phyloP scores from a whole-genome alignment of 2,797 vertebrate species.

The Aselliscus stoliczkanus region DNA sequence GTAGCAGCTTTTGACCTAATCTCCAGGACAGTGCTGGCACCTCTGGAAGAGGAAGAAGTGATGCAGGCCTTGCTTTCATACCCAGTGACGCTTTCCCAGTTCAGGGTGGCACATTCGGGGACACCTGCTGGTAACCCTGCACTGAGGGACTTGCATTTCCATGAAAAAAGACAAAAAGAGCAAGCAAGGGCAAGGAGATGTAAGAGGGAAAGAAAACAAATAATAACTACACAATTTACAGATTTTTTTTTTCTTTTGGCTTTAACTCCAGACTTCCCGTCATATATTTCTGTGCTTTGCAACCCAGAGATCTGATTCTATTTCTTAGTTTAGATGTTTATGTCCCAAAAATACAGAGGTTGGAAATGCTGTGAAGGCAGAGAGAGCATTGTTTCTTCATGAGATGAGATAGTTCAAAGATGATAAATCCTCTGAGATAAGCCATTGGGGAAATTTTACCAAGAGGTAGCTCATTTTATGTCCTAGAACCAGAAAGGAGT shows the following conservation, averaged over 20 bases:
- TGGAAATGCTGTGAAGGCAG: constrained; percentile 25
- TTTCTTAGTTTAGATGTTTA: constrained; percentile 15
- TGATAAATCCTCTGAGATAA: neutral
- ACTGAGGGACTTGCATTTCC: constrained; percentile 20
- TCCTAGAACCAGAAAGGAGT: neutral
- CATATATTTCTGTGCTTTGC: neutral
- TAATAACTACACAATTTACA: constrained; percentile 1
- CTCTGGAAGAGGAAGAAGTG: constrained; percentile 28
- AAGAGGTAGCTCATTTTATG: neutral
- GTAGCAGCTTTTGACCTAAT: constrained; percentile 48
- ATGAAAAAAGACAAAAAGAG: neutral
- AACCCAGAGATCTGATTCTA: neutral
- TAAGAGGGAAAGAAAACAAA: neutral
- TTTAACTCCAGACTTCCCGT: constrained; percentile 52
- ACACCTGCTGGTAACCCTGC: constrained; percentile 1
- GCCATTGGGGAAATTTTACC: neutral
- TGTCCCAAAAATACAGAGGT: constrained; percentile 19
- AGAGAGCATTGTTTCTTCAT: constrained; percentile 33
- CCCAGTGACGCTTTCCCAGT: neutral
- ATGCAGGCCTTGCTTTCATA: neutral
- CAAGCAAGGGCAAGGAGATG: neutral
- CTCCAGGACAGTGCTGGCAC: neutral
- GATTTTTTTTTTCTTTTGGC: constrained; percentile 51
- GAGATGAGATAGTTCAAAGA: neutral
- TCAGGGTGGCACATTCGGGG: neutral